Conservation (phyloP, 2,113 vertebrate species). For the Platichthys stellatus region DNA sequence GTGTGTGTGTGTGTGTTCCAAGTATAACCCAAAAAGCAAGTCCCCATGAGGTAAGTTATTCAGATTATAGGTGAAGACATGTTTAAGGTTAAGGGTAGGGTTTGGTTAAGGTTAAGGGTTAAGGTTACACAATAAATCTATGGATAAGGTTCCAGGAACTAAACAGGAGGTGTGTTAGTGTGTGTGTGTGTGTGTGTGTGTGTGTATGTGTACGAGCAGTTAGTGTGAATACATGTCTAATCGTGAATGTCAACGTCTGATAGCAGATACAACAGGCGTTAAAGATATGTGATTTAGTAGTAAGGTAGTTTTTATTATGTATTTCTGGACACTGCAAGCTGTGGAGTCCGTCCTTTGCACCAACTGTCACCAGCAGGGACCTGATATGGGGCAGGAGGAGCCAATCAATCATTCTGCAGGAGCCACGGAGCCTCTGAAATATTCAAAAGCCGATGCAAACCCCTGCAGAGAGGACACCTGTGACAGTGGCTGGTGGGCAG, state of each 20-base stretch:
- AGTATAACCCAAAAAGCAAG: too few species aligned
- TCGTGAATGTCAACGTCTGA: background rate
- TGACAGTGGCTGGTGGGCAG: conserved; percentile 32
- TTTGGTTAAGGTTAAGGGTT: too few species aligned
- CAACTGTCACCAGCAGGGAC: conserved; percentile 28
- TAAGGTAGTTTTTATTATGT: background rate
- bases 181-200: background rate
- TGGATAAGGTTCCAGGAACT: too few species aligned
- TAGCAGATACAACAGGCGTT: too few species aligned
- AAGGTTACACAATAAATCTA: too few species aligned
- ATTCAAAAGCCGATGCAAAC: conserved; percentile 42
- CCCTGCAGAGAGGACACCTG: conserved; percentile 75
- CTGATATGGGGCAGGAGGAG: conserved; percentile 39
- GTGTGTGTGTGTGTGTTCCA: too few species aligned
- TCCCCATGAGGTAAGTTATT: too few species aligned
- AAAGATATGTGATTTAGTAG: too few species aligned
- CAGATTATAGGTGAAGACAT: too few species aligned
- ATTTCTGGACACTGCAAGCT: background rate
- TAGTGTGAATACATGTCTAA: background rate
- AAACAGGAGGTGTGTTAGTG: too few species aligned
- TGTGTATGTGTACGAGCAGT: background rate
- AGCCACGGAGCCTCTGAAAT: conserved; percentile 39
- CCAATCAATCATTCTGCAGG: conserved; percentile 60
- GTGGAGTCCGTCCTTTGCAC: conserved; percentile 17
- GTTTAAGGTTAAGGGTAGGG: too few species aligned